Evolutionary conservation across 2,797 vertebrate genomes (phyloP).

Genomic region (Helicolenus hilgendorfi): DNA sequence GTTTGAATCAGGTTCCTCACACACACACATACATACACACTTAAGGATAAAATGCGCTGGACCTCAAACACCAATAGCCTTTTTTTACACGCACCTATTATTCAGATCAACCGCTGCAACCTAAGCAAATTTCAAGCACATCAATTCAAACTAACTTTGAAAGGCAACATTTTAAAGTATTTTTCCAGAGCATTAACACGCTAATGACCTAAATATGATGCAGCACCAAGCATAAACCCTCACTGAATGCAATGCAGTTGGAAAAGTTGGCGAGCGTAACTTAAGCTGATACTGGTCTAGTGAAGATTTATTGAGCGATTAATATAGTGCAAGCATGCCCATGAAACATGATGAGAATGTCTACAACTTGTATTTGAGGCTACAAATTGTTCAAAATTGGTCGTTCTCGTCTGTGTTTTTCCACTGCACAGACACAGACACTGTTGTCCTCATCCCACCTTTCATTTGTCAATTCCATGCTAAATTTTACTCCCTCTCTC

Average conservation of each 20-base stretch:
- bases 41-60: conserved; percentile 34
- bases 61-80: conserved; percentile 55
- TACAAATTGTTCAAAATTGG: background rate
- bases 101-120: conserved; percentile 45
- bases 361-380: background rate
- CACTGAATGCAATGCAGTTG: background rate
- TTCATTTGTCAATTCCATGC: conserved; percentile 45
- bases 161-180: conserved; percentile 14
- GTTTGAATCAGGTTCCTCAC: background rate
- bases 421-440: background rate
- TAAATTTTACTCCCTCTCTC: conserved; percentile 10
- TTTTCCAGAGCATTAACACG: conserved; percentile 39
- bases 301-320: conserved; percentile 22
- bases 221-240: background rate
- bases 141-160: conserved; percentile 31
- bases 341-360: conserved; percentile 3
- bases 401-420: background rate
- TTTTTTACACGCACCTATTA: conserved; percentile 38
- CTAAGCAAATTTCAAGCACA: conserved; percentile 42
- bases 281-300: background rate
- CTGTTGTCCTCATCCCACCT: conserved; percentile 16
- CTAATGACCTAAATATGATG: conserved; percentile 34
- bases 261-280: background rate
- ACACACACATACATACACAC: background rate
- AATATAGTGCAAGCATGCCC: background rate